Evolutionary conservation across 2,113 vertebrate species (phyloP).

Genomic region (Sturnus vulgaris): DNA sequence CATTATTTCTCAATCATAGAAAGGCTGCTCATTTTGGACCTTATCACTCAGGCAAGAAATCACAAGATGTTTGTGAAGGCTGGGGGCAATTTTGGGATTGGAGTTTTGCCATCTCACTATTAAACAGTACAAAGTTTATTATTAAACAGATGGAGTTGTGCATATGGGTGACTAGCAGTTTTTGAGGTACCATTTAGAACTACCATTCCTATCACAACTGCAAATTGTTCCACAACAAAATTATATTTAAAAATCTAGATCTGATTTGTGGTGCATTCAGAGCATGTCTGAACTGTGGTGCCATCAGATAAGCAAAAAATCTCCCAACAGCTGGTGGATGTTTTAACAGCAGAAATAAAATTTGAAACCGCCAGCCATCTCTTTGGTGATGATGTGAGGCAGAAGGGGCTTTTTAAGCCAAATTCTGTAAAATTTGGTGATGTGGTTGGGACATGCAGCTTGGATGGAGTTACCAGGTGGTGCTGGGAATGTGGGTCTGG

Average conservation of each 20-base stretch:
- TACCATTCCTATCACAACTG: neutral
- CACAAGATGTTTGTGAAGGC: neutral
- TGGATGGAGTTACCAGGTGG: neutral
- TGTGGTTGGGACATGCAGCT: neutral
- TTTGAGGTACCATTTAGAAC: neutral
- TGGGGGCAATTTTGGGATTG: neutral
- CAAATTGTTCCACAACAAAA: neutral
- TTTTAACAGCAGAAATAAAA: neutral
- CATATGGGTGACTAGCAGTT: neutral
- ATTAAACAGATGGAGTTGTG: neutral
- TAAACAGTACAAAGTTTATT: neutral
- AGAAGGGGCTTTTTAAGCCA: neutral
- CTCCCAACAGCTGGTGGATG: accelerated
- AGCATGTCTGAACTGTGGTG: neutral
- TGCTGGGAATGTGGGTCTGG: neutral
- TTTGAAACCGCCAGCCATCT: neutral
- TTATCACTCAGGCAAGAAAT: neutral
- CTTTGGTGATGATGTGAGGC: neutral
- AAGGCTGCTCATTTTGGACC: neutral
- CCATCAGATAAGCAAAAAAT: neutral
- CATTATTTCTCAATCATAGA: neutral
- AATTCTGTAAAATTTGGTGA: neutral
- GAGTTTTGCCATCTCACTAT: neutral
- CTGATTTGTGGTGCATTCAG: neutral
- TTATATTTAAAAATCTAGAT: neutral